Conservation (phyloP, 2,797 vertebrate genomes). For the Miopithecus talapoin region DNA sequence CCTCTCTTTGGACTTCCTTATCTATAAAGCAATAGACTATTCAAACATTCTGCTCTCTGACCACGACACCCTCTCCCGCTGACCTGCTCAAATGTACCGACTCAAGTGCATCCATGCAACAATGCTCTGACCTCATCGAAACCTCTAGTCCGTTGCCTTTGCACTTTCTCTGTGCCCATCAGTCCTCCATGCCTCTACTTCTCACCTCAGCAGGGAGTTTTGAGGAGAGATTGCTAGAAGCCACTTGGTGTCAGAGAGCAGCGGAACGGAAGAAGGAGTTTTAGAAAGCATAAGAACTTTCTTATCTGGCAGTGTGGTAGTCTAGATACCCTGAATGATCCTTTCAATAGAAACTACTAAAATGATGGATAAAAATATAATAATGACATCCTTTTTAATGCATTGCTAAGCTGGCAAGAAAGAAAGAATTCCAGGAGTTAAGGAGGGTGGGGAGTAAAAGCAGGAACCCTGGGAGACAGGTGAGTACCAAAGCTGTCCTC, state of each 20-base stretch:
- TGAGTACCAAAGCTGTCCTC: neutral
- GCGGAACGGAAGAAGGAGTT: neutral
- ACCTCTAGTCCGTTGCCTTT: neutral
- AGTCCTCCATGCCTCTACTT: neutral
- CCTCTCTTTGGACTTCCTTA: neutral
- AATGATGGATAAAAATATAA: neutral
- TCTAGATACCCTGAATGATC: neutral
- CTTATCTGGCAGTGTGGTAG: neutral
- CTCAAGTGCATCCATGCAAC: neutral
- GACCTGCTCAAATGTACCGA: neutral
- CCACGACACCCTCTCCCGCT: neutral
- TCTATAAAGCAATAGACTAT: neutral
- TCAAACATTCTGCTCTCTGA: neutral
- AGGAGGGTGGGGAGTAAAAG: neutral
- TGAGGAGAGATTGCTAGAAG: neutral
- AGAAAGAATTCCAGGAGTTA: neutral
- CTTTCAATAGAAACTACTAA: neutral
- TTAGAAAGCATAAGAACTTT: neutral
- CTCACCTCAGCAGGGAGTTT: neutral
- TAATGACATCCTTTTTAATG: neutral
- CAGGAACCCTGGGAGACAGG: neutral
- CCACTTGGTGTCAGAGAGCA: neutral
- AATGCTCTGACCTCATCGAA: neutral
- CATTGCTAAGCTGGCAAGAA: neutral
- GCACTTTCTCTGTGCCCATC: neutral